phyloP scores from a whole-genome alignment of 2,888 invertebrate species.

The Aricia artaxerxes region DNA sequence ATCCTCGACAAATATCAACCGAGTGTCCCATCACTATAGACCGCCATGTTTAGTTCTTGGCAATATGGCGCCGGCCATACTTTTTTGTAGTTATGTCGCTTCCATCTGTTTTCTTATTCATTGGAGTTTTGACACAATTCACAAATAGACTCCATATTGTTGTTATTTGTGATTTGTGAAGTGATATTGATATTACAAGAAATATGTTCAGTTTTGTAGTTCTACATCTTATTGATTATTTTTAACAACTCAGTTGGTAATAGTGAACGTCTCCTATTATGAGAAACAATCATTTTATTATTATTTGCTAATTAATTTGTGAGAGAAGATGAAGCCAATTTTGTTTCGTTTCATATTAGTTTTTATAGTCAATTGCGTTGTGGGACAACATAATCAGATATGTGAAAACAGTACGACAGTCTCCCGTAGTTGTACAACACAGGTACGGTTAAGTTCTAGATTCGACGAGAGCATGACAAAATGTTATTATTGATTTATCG shows the following conservation, averaged over 20 bases:
- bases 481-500: slow-evolving; percentile 39
- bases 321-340: slow-evolving; percentile 41
- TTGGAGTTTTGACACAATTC: not conserved
- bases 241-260: not conserved
- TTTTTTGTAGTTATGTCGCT: too few species aligned
- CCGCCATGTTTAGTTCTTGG: too few species aligned
- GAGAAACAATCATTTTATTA: not conserved
- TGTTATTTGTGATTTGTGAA: slow-evolving; percentile 24
- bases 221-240: slow-evolving; percentile 1
- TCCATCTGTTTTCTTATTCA: too few species aligned
- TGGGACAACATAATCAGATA: slow-evolving; percentile 52
- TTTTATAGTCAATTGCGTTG: slow-evolving; percentile 53
- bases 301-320: not conserved
- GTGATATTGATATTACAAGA: not conserved
- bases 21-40: too few species aligned
- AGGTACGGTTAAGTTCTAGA: slow-evolving; percentile 50
- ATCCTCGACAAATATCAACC: too few species aligned
- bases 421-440: slow-evolving; percentile 62
- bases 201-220: slow-evolving; percentile 20
- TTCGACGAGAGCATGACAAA: slow-evolving; percentile 14
- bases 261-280: slow-evolving; percentile 25
- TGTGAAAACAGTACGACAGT: slow-evolving; percentile 57
- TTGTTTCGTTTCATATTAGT: slow-evolving; percentile 53
- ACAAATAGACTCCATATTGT: not conserved
- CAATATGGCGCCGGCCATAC: too few species aligned